Conservation (phyloP, 2,113 vertebrate species). For the Indicator indicator region DNA sequence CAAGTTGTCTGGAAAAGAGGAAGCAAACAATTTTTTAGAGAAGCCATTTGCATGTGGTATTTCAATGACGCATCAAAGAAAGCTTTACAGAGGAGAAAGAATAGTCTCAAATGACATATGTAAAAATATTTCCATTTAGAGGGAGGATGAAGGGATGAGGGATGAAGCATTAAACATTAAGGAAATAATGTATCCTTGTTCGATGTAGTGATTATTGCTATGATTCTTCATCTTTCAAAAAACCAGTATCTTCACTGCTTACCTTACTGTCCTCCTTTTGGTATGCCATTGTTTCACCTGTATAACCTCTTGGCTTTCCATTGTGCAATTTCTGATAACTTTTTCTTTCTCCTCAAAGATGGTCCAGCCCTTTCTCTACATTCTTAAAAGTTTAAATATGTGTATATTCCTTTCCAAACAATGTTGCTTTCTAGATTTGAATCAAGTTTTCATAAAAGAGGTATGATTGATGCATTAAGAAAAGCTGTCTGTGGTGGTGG, state of each 20-base stretch:
- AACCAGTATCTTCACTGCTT: neutral
- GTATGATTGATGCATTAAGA: neutral
- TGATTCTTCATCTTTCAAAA: neutral
- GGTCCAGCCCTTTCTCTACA: neutral
- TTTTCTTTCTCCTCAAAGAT: neutral
- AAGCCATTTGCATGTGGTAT: neutral
- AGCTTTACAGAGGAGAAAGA: neutral
- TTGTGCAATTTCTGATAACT: neutral
- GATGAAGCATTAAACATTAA: neutral
- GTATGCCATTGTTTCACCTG: neutral
- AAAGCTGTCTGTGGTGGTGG: neutral
- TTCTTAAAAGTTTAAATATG: neutral
- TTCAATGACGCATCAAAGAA: neutral
- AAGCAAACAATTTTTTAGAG: neutral
- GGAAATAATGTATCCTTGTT: neutral
- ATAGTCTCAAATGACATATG: neutral
- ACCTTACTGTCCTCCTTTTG: neutral
- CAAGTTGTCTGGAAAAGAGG: neutral
- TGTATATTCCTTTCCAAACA: neutral
- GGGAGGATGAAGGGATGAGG: too few species aligned
- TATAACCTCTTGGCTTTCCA: neutral
- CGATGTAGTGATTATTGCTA: neutral
- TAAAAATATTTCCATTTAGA: neutral
- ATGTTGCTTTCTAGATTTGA: neutral
- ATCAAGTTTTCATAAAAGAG: neutral